Evolutionary conservation across 1,140 invertebrate species (phyloP).

Genomic region (Diachasma alloeum): DNA sequence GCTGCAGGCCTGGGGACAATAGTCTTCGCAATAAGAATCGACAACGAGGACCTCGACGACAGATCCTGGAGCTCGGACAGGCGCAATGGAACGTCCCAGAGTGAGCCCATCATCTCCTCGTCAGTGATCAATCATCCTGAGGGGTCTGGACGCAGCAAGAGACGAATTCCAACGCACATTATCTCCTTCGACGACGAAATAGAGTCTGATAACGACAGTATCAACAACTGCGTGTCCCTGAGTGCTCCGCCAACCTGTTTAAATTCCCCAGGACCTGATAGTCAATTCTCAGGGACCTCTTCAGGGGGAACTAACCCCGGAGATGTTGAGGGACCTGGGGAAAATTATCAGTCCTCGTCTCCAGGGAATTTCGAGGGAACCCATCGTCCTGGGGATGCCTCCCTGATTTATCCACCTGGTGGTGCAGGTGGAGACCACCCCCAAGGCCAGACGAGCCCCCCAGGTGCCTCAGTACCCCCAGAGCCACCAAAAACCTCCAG

Average conservation of each 20-base stretch:
- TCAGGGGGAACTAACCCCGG: not conserved
- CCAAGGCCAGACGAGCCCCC: too few relatives aligned
- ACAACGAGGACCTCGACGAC: constrained; percentile 83
- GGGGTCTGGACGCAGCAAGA: constrained; percentile 65
- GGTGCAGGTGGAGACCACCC: too few relatives aligned
- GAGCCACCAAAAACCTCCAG: too few relatives aligned
- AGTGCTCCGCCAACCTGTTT: constrained; percentile 73
- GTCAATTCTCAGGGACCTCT: constrained; percentile 31
- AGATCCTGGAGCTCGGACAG: constrained; percentile 55
- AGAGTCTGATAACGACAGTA: constrained; percentile 27
- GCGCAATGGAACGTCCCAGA: constrained; percentile 51
- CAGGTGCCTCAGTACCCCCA: too few relatives aligned
- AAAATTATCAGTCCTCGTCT: too few relatives aligned
- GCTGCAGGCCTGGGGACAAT: constrained; percentile 85
- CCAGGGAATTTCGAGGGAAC: constrained; percentile 5
- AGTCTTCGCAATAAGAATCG: constrained; percentile 89
- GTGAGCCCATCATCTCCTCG: constrained; percentile 68
- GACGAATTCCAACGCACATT: constrained; percentile 69
- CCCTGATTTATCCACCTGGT: too few relatives aligned
- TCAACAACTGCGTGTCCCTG: constrained; percentile 39
- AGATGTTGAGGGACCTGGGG: constrained; percentile 25
- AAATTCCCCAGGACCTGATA: constrained; percentile 65
- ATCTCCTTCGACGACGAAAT: constrained; percentile 72
- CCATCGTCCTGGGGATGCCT: too few relatives aligned
- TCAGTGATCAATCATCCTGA: constrained; percentile 57